Percentiles rank a stretch among this genome's conserved stretches.
Evolutionary conservation across 2,113 vertebrate species (phyloP).

Genomic region (Dolichallabes microphthalmus): DNA sequence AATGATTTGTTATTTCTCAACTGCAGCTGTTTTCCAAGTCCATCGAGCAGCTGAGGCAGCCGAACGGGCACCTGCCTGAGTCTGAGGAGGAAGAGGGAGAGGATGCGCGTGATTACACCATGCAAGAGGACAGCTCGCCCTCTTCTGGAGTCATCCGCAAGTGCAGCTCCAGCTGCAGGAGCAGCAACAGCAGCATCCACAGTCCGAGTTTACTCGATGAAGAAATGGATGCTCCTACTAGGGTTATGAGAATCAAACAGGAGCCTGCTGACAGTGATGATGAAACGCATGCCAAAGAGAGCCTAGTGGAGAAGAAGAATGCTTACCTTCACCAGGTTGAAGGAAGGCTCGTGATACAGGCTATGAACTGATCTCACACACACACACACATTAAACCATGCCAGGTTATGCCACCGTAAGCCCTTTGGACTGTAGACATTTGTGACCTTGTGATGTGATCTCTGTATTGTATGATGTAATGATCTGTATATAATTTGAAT

Average conservation of each 20-base stretch:
- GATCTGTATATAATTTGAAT: conserved; percentile 70
- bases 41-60: conserved; percentile 95
- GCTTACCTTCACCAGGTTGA: conserved; percentile 96
- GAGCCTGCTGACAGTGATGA: conserved; percentile 91
- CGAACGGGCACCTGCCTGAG: conserved; percentile 87
- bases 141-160: conserved; percentile 78
- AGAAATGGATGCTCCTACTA: conserved; percentile 73
- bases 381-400: conserved; percentile 46
- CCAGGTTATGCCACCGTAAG: conserved; percentile 52
- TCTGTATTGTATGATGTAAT: conserved; percentile 69
- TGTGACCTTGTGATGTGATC: conserved; percentile 70
- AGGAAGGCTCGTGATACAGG: conserved; percentile 93
- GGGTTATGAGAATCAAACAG: conserved; percentile 92
- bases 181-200: conserved; percentile 68
- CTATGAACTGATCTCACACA: conserved; percentile 84
- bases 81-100: conserved; percentile 88
- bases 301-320: conserved; percentile 84
- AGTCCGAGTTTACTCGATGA: conserved; percentile 68
- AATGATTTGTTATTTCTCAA: conserved; percentile 17
- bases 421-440: conserved; percentile 59
- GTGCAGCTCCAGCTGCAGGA: conserved; percentile 80
- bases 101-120: conserved; percentile 74
- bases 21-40: conserved; percentile 95
- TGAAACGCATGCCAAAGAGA: conserved; percentile 81
- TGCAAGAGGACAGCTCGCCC: conserved; percentile 86